Evolutionary conservation across 1,140 invertebrate species (phyloP).

Genomic region (Calliphora vicina): DNA sequence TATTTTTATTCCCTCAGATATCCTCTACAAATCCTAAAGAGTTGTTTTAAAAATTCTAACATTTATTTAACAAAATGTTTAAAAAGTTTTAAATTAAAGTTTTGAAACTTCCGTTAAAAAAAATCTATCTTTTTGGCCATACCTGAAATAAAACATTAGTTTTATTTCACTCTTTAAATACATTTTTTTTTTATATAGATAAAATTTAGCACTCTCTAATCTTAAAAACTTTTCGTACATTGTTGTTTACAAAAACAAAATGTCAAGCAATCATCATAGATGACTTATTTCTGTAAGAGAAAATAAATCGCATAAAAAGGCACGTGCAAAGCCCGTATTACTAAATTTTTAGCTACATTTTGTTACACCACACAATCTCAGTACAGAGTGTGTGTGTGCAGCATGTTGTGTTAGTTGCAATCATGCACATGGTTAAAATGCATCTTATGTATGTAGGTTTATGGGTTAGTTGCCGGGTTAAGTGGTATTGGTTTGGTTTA

Average conservation of each 20-base stretch:
- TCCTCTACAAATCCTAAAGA: too few relatives aligned
- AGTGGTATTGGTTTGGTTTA: not conserved
- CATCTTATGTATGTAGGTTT: not conserved
- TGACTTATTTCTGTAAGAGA: too few relatives aligned
- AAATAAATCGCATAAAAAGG: not conserved
- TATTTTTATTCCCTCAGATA: too few relatives aligned
- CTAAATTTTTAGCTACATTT: not conserved
- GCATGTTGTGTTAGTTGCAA: not conserved
- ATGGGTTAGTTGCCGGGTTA: slow-evolving; percentile 10
- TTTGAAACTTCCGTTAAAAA: too few relatives aligned
- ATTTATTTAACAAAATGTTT: too few relatives aligned
- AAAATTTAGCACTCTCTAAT: too few relatives aligned
- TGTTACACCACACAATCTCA: not conserved
- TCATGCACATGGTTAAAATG: slow-evolving; percentile 1
- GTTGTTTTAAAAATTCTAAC: too few relatives aligned
- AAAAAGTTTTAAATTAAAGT: too few relatives aligned
- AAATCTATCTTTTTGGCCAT: too few relatives aligned
- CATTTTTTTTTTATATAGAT: too few relatives aligned
- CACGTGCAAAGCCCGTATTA: not conserved
- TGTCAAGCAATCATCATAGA: not conserved
- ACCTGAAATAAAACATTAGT: too few relatives aligned
- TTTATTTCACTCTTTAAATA: too few relatives aligned
- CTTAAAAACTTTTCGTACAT: not conserved
- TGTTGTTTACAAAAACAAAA: not conserved
- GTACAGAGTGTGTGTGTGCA: not conserved